These are phyloP conservation scores for Troides aeacus DNA, from an alignment of 2,888 invertebrate species.

Conservation along the genomic window DNA sequence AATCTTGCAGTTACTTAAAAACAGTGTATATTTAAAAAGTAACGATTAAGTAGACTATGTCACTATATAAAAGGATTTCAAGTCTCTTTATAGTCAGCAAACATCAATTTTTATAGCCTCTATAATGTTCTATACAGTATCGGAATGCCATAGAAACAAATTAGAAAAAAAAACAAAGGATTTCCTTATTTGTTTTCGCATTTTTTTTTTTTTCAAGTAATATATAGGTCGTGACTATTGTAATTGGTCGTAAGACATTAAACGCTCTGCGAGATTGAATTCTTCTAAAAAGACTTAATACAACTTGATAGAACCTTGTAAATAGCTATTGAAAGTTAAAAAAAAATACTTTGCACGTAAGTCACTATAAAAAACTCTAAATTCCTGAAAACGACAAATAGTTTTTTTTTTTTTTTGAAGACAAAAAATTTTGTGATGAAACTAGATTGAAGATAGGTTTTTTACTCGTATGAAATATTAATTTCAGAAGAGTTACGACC, in stretches of 20 bases:
- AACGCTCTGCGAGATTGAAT: not conserved
- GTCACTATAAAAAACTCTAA: too few relatives aligned
- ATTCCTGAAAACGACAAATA: too few relatives aligned
- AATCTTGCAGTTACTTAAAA: too few relatives aligned
- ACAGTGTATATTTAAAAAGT: too few relatives aligned
- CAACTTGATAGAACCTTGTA: not conserved
- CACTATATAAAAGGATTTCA: too few relatives aligned
- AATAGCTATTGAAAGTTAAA: not conserved
- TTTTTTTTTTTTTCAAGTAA: not conserved
- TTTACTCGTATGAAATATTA: too few relatives aligned
- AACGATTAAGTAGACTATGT: too few relatives aligned
- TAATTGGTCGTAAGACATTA: not conserved
- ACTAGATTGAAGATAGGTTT: too few relatives aligned
- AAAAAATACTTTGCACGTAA: not conserved
- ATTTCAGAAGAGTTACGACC: too few relatives aligned
- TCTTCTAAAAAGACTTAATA: not conserved
- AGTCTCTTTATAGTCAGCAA: not conserved
- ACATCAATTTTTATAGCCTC: not conserved
- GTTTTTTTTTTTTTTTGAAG: too few relatives aligned
- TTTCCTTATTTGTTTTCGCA: slow-evolving; percentile 1
- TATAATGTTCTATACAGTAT: not conserved
- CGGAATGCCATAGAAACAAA: not conserved
- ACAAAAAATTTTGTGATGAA: too few relatives aligned
- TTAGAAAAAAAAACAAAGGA: not conserved
- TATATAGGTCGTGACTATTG: not conserved